These are phyloP conservation scores for Peromyscus eremicus DNA, from an alignment of 2,797 vertebrate genomes.

Conservation along the genomic window DNA sequence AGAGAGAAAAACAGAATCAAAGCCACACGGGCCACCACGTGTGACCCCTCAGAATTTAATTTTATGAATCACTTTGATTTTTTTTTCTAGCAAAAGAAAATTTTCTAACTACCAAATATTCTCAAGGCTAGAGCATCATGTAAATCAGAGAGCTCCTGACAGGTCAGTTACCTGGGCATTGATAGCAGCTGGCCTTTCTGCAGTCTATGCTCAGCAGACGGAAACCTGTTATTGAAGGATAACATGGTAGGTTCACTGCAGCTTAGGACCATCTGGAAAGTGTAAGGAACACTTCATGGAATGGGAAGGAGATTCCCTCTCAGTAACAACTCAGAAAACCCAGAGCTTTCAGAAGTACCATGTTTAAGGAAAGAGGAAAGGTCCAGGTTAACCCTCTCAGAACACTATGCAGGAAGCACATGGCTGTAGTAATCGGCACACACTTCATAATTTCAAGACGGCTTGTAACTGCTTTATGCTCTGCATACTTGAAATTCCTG, in stretches of 20 bases:
- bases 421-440: neutral
- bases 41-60: conserved; percentile 45
- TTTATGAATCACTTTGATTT: conserved; percentile 29
- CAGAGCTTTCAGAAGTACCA: neutral
- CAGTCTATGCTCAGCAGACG: neutral
- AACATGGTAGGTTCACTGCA: neutral
- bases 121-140: conserved; percentile 14
- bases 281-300: neutral
- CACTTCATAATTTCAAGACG: neutral
- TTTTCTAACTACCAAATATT: conserved; percentile 42
- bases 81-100: conserved; percentile 67
- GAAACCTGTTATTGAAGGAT: neutral
- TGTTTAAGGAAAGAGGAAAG: conserved; percentile 2
- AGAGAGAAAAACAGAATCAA: conserved; percentile 34
- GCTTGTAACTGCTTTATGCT: neutral
- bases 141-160: neutral
- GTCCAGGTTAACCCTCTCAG: neutral
- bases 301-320: neutral
- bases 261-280: neutral
- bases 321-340: neutral
- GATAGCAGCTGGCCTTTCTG: neutral
- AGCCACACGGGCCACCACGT: conserved; percentile 11
- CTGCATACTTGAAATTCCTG: neutral
- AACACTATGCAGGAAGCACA: neutral
- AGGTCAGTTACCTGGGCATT: conserved; percentile 9